A percentile compares a stretch with the other conserved stretches of the same genome.
phyloP scores from a whole-genome alignment of 2,888 invertebrate genomes.

The Fragum fragum region DNA sequence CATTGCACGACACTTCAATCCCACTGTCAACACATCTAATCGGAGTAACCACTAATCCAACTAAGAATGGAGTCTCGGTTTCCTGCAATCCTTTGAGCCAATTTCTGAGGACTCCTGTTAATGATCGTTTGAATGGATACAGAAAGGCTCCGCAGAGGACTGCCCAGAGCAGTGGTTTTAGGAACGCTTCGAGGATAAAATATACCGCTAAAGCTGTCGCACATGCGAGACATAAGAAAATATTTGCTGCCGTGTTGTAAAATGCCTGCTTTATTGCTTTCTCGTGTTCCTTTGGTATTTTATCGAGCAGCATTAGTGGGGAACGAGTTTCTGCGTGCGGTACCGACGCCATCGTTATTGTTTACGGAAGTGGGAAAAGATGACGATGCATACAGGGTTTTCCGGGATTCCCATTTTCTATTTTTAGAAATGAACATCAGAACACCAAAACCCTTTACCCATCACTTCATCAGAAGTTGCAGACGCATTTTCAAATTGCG shows the following conservation, averaged over 20 bases:
- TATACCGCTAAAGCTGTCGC: constrained; percentile 88
- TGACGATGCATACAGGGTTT: constrained; percentile 28
- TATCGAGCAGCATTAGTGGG: constrained; percentile 65
- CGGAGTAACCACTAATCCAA: constrained; percentile 89
- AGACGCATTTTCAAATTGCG: no score
- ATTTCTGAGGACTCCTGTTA: constrained; percentile 92
- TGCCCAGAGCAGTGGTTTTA: constrained; percentile 98
- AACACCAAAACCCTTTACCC: no score
- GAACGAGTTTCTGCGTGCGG: constrained; percentile 57
- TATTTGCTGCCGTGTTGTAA: constrained; percentile 94
- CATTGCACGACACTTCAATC: constrained; percentile 92
- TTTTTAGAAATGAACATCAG: constrained; percentile 27
- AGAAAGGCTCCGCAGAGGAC: constrained; percentile 97
- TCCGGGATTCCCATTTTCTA: constrained; percentile 30
- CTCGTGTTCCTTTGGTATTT: constrained; percentile 88
- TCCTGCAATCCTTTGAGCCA: constrained; percentile 89
- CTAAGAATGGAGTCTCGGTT: constrained; percentile 87
- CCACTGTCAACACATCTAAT: constrained; percentile 92
- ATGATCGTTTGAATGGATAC: constrained; percentile 96
- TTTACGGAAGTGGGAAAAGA: constrained; percentile 37
- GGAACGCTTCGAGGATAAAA: constrained; percentile 93
- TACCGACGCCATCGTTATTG: constrained; percentile 65
- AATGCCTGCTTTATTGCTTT: constrained; percentile 97
- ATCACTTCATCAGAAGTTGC: no score
- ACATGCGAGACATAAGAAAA: constrained; percentile 90